A percentile compares a stretch with the other conserved stretches of the same genome.
These are phyloP conservation scores for Acanthiza pusilla DNA, from an alignment of 2,797 vertebrate genomes.

Conservation along the genomic window DNA sequence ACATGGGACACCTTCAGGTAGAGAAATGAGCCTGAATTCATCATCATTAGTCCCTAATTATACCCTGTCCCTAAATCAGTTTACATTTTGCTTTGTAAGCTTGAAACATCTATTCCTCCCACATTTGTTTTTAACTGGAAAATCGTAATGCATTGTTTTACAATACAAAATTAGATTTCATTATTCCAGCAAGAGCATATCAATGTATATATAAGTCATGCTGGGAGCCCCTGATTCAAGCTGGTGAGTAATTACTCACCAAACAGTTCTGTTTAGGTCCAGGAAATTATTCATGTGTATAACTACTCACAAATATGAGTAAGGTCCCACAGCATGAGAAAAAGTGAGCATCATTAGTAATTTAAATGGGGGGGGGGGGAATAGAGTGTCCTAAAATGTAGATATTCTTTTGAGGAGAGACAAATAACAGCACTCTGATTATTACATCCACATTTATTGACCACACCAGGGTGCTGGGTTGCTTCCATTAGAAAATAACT, in stretches of 20 bases:
- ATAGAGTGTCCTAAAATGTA: neutral
- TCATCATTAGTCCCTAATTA: neutral
- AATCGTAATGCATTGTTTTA: neutral
- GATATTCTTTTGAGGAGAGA: neutral
- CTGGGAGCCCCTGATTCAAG: neutral
- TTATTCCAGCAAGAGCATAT: neutral
- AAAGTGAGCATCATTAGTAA: neutral
- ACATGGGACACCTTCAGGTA: neutral
- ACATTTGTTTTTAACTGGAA: neutral
- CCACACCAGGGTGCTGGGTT: neutral
- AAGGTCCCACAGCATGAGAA: neutral
- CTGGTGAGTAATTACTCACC: neutral
- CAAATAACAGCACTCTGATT: neutral
- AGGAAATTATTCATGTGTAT: neutral
- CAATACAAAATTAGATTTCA: constrained; percentile 1
- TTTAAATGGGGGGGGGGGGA: neutral
- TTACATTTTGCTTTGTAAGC: neutral
- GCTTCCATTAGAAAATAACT: neutral
- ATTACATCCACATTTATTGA: neutral
- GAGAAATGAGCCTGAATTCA: neutral
- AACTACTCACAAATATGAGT: neutral
- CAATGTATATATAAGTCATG: neutral
- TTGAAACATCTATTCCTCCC: neutral
- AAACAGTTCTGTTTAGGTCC: neutral
- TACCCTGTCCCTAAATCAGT: neutral